A percentile compares a stretch with the other conserved stretches of the same genome.
Evolutionary conservation across 2,113 vertebrate species (phyloP).

Genomic region (Pseudonaja textilis): DNA sequence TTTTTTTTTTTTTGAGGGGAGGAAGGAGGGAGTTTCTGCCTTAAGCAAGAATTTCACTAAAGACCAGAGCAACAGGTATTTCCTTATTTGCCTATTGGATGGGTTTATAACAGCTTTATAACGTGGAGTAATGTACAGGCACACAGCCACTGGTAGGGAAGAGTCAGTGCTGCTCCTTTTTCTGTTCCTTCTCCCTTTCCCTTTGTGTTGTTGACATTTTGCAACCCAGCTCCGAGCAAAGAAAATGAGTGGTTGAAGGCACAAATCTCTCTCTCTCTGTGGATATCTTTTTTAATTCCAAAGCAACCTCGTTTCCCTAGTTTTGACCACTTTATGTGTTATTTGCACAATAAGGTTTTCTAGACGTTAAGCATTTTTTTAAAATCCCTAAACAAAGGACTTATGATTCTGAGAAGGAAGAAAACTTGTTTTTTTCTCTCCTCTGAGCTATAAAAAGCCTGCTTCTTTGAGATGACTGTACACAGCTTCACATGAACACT

Average conservation of each 20-base stretch:
- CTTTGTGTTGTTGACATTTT: constrained; percentile 18
- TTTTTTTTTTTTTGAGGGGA: too few species aligned
- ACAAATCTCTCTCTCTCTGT: not conserved
- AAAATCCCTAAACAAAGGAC: not conserved
- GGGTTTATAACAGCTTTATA: not conserved
- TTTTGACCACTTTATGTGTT: not conserved
- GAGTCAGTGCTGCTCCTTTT: not conserved
- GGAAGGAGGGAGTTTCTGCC: not conserved
- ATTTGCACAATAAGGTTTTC: not conserved
- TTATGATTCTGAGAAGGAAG: not conserved
- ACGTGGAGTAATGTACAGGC: not conserved
- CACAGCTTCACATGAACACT: not conserved
- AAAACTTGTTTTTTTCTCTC: not conserved
- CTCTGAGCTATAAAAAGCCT: not conserved
- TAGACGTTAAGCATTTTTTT: not conserved
- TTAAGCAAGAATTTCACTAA: not conserved
- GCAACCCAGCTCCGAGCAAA: not conserved
- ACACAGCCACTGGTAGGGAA: not conserved
- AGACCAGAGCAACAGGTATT: constrained; percentile 18
- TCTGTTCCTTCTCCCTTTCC: not conserved
- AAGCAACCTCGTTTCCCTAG: not conserved
- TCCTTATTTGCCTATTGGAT: not conserved
- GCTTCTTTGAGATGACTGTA: not conserved
- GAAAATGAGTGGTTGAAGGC: not conserved
- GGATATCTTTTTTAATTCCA: not conserved